Conservation (phyloP, 1,140 invertebrate species). For the Mamestra configurata region DNA sequence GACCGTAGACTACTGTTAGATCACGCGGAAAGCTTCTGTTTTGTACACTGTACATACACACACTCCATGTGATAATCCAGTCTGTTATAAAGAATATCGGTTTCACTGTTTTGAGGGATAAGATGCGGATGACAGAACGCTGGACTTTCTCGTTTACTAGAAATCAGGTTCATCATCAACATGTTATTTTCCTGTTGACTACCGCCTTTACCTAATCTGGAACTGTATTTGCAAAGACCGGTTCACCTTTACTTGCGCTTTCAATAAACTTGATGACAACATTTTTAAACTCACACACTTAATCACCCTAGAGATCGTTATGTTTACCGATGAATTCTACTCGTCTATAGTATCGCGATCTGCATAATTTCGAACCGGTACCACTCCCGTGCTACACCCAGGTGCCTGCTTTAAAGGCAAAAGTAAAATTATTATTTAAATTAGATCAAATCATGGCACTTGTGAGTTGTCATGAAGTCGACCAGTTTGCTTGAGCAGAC, state of each 20-base stretch:
- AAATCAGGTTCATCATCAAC: background rate
- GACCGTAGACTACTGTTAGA: background rate
- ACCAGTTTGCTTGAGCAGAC: too few relatives aligned
- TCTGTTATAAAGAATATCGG: background rate
- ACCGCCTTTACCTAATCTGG: background rate
- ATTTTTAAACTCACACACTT: background rate
- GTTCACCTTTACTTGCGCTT: constrained; percentile 14
- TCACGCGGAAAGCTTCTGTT: background rate
- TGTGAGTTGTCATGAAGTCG: too few relatives aligned
- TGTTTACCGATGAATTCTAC: too few relatives aligned
- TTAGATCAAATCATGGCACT: too few relatives aligned
- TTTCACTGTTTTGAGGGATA: background rate
- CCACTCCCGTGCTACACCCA: background rate
- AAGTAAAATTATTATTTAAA: too few relatives aligned
- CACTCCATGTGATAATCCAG: background rate
- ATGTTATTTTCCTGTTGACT: background rate
- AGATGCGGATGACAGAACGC: background rate
- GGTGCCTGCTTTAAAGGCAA: background rate
- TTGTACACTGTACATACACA: background rate
- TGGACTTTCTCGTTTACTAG: background rate
- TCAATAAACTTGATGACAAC: constrained; percentile 4
- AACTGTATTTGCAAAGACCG: constrained; percentile 5
- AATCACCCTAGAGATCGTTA: background rate
- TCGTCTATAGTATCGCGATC: too few relatives aligned
- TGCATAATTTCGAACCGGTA: background rate